Evolutionary conservation across 1,140 invertebrate species (phyloP).

Genomic region (Aphelenchoides fujianensis): DNA sequence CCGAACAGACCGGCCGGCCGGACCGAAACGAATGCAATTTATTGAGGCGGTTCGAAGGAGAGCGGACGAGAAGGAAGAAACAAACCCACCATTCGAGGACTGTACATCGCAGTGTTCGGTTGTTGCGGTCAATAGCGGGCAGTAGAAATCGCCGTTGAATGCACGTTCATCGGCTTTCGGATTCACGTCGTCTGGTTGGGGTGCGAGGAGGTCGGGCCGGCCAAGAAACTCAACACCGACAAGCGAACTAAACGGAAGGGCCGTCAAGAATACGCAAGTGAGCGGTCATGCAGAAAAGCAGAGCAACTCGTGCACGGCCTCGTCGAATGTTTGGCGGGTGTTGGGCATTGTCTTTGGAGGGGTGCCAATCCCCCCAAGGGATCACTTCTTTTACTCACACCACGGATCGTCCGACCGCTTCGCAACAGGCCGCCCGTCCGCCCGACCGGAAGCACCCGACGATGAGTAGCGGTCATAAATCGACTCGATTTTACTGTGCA

Average conservation of each 20-base stretch:
- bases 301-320: not conserved
- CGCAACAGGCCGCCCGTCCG: too few relatives aligned
- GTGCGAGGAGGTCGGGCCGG: too few relatives aligned
- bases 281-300: not conserved
- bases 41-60: not conserved
- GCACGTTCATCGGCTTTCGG: not conserved
- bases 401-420: not conserved
- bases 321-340: not conserved
- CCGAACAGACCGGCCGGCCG: not conserved
- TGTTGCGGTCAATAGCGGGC: not conserved
- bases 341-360: not conserved
- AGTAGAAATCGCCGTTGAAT: not conserved
- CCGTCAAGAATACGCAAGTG: not conserved
- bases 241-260: too few relatives aligned
- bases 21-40: not conserved
- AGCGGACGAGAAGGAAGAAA: not conserved
- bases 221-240: constrained; percentile 2
- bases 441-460: not conserved
- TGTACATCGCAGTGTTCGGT: constrained; percentile 2
- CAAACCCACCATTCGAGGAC: constrained; percentile 11
- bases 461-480: not conserved
- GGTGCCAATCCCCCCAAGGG: not conserved
- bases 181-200: too few relatives aligned
- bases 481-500: not conserved
- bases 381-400: not conserved